Conservation (phyloP, 2,113 vertebrate species). For the Agelaius phoeniceus region DNA sequence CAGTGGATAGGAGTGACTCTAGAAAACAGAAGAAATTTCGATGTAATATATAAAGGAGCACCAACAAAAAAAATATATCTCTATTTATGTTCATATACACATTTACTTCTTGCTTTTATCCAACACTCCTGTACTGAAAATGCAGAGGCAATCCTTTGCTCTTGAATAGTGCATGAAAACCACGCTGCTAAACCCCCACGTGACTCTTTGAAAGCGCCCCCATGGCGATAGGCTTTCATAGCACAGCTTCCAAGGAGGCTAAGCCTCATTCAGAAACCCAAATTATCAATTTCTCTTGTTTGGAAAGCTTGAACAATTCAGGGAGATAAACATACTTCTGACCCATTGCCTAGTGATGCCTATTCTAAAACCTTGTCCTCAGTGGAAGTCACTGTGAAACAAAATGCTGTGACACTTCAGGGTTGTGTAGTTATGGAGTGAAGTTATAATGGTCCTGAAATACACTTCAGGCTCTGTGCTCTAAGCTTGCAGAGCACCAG, state of each 20-base stretch:
- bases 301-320: conserved; percentile 18
- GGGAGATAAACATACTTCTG: conserved; percentile 36
- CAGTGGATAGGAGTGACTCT: background rate
- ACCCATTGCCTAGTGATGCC: conserved; percentile 31
- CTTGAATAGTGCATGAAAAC: background rate
- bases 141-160: background rate
- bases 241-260: background rate
- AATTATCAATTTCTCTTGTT: conserved; percentile 42
- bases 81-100: background rate
- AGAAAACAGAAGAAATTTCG: background rate
- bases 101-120: background rate
- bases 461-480: conserved; percentile 1
- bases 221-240: background rate
- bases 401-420: background rate
- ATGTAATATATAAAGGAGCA: background rate
- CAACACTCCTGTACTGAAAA: background rate
- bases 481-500: conserved; percentile 5
- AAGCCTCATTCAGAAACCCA: conserved; percentile 39
- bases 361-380: background rate
- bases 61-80: background rate
- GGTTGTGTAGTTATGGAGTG: background rate
- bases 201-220: background rate
- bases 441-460: background rate
- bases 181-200: background rate
- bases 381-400: background rate